Conservation (phyloP, 2,113 vertebrate genomes). For the Plotosus lineatus region DNA sequence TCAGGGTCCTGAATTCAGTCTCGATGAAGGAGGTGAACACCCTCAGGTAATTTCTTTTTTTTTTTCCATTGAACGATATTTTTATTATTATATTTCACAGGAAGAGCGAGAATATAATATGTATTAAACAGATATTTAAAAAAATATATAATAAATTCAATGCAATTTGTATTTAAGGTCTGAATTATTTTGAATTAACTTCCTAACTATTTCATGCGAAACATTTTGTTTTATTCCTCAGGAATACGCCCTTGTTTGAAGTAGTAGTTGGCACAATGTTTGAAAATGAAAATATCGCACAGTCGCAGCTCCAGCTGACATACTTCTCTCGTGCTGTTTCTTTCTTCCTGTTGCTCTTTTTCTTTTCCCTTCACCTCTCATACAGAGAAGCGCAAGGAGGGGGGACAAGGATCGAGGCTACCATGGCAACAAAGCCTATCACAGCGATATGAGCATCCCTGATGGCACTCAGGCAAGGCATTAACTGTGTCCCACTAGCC, state of each 20-base stretch:
- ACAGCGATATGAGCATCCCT: slow-evolving; percentile 56
- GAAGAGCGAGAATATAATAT: no score
- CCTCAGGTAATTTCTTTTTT: neutral
- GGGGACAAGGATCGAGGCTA: slow-evolving; percentile 45
- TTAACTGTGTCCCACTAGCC: slow-evolving; percentile 57
- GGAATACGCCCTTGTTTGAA: neutral
- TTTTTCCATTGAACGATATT: neutral
- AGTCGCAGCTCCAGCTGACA: slow-evolving; percentile 4
- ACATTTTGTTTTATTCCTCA: neutral
- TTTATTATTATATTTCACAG: neutral
- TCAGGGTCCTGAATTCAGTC: neutral
- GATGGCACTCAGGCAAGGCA: slow-evolving; percentile 51
- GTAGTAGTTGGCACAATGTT: neutral
- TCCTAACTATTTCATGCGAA: neutral
- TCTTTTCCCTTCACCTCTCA: slow-evolving; percentile 31
- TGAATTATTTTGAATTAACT: neutral
- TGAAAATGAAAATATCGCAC: neutral
- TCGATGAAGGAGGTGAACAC: no score
- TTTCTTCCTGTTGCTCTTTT: slow-evolving; percentile 48
- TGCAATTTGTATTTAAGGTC: neutral
- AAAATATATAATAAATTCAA: neutral
- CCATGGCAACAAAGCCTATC: slow-evolving; percentile 61
- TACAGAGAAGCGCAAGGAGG: slow-evolving; percentile 8
- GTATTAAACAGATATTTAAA: neutral
- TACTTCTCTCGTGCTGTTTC: slow-evolving; percentile 40